These are phyloP conservation scores for Phylloscopus whistleri DNA, from an alignment of 2,113 vertebrate species.

Conservation along the genomic window DNA sequence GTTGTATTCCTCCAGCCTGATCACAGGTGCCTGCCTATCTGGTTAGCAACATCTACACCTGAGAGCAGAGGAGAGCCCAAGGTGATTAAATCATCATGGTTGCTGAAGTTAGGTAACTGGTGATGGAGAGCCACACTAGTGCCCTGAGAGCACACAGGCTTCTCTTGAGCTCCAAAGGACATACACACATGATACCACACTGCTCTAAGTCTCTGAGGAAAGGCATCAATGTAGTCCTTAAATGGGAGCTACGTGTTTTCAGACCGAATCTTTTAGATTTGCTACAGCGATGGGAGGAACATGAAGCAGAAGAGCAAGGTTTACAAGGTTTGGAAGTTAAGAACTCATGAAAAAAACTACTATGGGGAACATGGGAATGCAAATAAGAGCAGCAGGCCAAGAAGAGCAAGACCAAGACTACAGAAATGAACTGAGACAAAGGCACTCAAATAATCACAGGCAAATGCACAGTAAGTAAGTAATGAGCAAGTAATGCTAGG, in stretches of 20 bases:
- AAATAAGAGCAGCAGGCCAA: neutral
- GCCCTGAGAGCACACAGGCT: neutral
- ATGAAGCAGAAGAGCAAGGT: neutral
- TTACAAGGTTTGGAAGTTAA: neutral
- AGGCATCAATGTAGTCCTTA: neutral
- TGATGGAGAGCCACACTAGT: neutral
- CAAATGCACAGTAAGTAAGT: neutral
- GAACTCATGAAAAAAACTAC: neutral
- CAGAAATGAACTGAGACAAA: neutral
- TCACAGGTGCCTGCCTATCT: neutral
- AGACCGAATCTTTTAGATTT: neutral
- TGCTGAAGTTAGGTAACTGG: neutral
- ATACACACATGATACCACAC: rapidly evolving
- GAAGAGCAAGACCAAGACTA: neutral
- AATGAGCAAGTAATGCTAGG: neutral
- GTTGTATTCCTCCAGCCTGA: neutral
- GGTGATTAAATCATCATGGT: neutral
- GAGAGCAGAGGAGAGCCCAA: neutral
- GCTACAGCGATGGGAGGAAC: neutral
- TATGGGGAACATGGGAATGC: rapidly evolving
- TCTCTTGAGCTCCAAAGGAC: neutral
- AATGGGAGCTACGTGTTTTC: neutral
- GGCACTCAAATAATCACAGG: neutral
- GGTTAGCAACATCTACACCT: neutral
- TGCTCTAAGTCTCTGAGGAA: neutral